phyloP scores from a whole-genome alignment of 2,113 vertebrate genomes.

The Apteryx mantelli region DNA sequence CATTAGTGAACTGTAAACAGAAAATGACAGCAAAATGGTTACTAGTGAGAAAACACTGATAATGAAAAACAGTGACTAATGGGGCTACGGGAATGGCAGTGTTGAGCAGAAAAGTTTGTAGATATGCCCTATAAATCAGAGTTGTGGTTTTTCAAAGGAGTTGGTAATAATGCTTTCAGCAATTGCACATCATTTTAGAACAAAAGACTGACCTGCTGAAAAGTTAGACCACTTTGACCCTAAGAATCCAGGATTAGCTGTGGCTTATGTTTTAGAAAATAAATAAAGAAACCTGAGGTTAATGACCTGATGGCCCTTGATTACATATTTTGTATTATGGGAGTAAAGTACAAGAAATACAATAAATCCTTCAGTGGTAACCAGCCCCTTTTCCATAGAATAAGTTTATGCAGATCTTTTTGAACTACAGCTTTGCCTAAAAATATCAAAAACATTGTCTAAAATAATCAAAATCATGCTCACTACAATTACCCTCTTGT shows the following conservation, averaged over 20 bases:
- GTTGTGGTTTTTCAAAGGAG: not conserved
- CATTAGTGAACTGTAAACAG: not conserved
- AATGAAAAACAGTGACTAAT: not conserved
- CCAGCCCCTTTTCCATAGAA: not conserved
- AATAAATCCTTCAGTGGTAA: not conserved
- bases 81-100: not conserved
- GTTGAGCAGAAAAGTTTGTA: not conserved
- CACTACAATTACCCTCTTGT: not conserved
- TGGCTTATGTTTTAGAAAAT: not conserved
- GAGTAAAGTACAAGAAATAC: not conserved
- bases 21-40: not conserved
- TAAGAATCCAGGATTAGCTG: not conserved
- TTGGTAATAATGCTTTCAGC: not conserved
- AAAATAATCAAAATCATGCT: not conserved
- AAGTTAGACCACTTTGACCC: not conserved
- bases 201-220: not conserved
- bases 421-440: not conserved
- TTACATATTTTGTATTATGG: not conserved
- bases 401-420: not conserved
- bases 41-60: not conserved
- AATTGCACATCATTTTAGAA: not conserved
- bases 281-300: not conserved
- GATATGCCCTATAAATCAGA: not conserved
- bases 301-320: not conserved
- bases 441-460: not conserved